These are phyloP conservation scores for Babyrousa celebensis DNA, from an alignment of 2,797 vertebrate species.

Conservation along the genomic window DNA sequence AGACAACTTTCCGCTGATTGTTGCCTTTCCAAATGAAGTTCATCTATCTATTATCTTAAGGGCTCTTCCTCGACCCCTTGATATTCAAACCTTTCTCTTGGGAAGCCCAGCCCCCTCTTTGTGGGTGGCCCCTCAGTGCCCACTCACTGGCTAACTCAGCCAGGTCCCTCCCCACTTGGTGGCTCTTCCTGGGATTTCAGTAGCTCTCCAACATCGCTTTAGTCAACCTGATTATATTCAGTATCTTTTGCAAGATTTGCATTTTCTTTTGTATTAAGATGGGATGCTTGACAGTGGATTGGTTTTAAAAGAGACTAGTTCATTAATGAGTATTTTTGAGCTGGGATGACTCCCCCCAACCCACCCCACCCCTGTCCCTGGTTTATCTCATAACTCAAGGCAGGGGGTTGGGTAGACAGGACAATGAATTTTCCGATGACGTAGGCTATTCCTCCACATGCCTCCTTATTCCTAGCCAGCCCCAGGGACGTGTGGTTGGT, in stretches of 20 bases:
- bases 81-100: neutral
- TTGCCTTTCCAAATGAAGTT: neutral
- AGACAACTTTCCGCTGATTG: neutral
- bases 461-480: neutral
- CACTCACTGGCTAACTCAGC: neutral
- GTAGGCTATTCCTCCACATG: neutral
- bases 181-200: neutral
- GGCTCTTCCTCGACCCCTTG: neutral
- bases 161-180: neutral
- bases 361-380: no score
- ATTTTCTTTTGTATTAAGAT: slow-evolving; percentile 15
- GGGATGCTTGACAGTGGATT: neutral
- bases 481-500: neutral
- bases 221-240: neutral
- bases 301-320: neutral
- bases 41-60: neutral
- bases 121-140: no score
- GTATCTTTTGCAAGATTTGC: neutral
- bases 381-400: neutral
- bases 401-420: neutral
- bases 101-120: neutral
- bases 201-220: neutral
- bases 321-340: neutral
- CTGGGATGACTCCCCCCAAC: neutral
- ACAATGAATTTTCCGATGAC: neutral